Conservation (phyloP, 2,888 invertebrate species). For the Lordiphosa fenestrarum region DNA sequence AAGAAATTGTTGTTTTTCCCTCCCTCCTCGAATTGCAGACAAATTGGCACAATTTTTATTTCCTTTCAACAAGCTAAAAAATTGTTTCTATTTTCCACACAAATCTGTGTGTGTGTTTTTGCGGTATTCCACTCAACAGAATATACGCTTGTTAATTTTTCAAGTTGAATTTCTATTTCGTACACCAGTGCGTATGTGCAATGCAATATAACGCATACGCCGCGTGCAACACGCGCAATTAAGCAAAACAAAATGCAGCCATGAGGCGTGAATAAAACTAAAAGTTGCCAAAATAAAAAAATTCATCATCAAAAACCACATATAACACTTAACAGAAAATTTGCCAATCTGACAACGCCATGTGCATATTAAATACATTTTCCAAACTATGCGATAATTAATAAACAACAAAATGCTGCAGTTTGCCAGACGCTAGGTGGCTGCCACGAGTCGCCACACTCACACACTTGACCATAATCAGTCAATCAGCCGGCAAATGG, state of each 20-base stretch:
- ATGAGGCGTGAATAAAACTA: conserved; percentile 40
- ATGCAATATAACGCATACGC: conserved; percentile 62
- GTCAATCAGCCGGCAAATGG: conserved; percentile 66
- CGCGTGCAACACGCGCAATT: conserved; percentile 68
- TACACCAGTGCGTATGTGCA: conserved; percentile 60
- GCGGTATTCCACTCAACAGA: conserved; percentile 33
- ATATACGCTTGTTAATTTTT: conserved; percentile 55
- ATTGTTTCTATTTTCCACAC: conserved; percentile 30
- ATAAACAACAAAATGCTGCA: conserved; percentile 31
- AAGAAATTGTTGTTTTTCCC: conserved; percentile 20
- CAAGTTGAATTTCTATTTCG: conserved; percentile 16
- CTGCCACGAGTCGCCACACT: conserved; percentile 14
- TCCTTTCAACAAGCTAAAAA: conserved; percentile 18
- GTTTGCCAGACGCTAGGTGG: conserved; percentile 4
- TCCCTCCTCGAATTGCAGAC: too few species aligned
- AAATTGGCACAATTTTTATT: conserved; percentile 7
- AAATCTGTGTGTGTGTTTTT: conserved; percentile 32
- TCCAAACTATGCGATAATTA: conserved; percentile 56
- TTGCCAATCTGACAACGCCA: conserved; percentile 40
- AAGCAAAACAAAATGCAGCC: conserved; percentile 62
- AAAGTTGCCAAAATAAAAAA: conserved; percentile 18
- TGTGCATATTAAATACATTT: conserved; percentile 63
- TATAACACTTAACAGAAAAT: conserved; percentile 33
- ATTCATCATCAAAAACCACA: conserved; percentile 18
- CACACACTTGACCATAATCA: conserved; percentile 72